Evolutionary conservation across 2,797 vertebrate species (phyloP).

Genomic region (Anabacerthia variegaticeps): DNA sequence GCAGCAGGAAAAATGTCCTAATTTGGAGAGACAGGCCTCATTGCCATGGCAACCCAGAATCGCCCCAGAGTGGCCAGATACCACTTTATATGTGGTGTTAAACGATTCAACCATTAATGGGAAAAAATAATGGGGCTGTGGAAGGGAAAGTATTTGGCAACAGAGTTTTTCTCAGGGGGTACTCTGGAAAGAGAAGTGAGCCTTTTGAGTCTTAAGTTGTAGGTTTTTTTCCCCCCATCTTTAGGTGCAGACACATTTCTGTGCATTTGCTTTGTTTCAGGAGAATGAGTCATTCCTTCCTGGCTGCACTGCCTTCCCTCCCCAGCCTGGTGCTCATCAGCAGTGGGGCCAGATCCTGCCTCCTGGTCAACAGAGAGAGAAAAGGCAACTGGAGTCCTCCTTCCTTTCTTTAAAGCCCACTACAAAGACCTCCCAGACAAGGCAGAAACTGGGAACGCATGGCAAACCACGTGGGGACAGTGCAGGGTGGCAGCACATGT

Average conservation of each 20-base stretch:
- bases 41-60: constrained; percentile 90
- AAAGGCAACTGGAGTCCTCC: background rate
- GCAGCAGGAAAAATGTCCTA: constrained; percentile 86
- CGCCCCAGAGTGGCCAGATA: constrained; percentile 68
- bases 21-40: constrained; percentile 90
- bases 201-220: background rate
- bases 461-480: background rate
- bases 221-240: background rate
- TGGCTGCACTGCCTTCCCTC: background rate
- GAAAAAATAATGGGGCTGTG: background rate
- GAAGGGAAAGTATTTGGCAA: constrained; percentile 24
- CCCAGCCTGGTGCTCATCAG: background rate
- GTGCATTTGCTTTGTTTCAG: background rate
- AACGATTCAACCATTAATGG: constrained; percentile 71
- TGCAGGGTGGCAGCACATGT: background rate
- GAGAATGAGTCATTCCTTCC: constrained; percentile 10
- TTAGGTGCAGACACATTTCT: background rate
- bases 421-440: background rate
- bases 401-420: background rate
- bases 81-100: constrained; percentile 68
- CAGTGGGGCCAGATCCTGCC: background rate
- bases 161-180: background rate
- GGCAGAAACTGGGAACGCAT: background rate
- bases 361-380: background rate
- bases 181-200: background rate